These are phyloP conservation scores for Micrastur ruficollis DNA, from an alignment of 2,797 vertebrate species.

Conservation along the genomic window DNA sequence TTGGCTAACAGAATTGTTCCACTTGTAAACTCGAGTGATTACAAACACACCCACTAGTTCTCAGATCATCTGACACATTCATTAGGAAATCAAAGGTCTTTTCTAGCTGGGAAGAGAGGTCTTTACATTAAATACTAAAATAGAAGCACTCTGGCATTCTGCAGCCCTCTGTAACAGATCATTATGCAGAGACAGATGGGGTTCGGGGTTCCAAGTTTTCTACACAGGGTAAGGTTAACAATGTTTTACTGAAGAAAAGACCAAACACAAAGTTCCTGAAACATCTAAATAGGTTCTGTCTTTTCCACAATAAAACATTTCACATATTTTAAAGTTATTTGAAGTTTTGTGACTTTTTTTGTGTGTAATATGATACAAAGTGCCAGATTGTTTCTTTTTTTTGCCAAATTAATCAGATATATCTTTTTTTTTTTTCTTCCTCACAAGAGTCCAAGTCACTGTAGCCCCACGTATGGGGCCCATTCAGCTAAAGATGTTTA, in stretches of 20 bases:
- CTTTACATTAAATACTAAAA: constrained; percentile 8
- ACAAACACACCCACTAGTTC: neutral
- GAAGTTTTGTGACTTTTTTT: neutral
- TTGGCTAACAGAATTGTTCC: constrained; percentile 20
- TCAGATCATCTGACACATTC: constrained; percentile 15
- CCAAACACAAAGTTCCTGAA: neutral
- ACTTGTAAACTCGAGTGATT: constrained; percentile 3
- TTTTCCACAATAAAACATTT: constrained; percentile 6
- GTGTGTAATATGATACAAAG: neutral
- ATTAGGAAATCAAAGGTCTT: constrained; percentile 1
- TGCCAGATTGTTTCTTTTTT: neutral
- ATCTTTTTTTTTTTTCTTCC: neutral
- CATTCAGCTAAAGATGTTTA: neutral
- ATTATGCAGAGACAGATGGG: neutral
- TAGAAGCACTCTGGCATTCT: constrained; percentile 10
- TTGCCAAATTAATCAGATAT: neutral
- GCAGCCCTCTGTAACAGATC: neutral
- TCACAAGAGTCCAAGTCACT: neutral
- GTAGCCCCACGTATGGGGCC: neutral
- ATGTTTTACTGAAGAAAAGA: neutral
- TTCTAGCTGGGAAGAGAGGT: neutral
- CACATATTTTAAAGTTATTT: neutral
- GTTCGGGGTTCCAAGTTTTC: constrained; percentile 21
- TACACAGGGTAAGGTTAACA: neutral
- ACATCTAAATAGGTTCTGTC: neutral